Evolutionary conservation across 1,140 invertebrate genomes (phyloP).

Genomic region (Rhynchophorus ferrugineus): DNA sequence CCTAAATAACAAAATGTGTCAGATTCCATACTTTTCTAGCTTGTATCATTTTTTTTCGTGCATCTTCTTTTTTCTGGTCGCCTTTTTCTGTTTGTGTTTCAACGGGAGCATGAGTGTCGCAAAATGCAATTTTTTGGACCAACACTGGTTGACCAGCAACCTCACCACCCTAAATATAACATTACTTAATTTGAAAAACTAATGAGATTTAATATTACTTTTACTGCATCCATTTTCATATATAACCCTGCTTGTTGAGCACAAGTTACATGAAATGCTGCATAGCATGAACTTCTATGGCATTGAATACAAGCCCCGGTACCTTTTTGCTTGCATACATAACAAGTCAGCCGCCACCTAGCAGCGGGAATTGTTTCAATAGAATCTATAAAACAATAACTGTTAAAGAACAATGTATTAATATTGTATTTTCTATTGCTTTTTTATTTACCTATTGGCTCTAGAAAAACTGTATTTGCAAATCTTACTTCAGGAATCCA

Average conservation of each 20-base stretch:
- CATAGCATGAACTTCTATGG: constrained; percentile 92
- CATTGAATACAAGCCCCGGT: constrained; percentile 98
- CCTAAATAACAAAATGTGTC: neutral
- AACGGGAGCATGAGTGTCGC: constrained; percentile 85
- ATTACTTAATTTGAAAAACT: neutral
- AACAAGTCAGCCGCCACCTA: constrained; percentile 91
- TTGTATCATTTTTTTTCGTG: constrained; percentile 64
- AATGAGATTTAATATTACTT: constrained; percentile 35
- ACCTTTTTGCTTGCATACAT: constrained; percentile 90
- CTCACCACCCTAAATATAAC: constrained; percentile 42
- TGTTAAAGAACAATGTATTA: neutral
- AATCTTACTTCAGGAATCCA: constrained; percentile 99
- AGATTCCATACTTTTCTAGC: constrained; percentile 50
- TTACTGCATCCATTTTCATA: constrained; percentile 94
- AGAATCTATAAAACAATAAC: constrained; percentile 53
- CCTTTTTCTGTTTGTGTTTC: constrained; percentile 59
- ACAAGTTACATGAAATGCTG: constrained; percentile 97
- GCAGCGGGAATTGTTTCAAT: constrained; percentile 93
- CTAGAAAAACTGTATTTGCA: constrained; percentile 94
- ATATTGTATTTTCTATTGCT: neutral
- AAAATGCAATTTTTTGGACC: constrained; percentile 93
- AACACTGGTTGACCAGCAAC: constrained; percentile 55
- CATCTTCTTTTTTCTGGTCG: constrained; percentile 44
- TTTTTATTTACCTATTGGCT: constrained; percentile 69
- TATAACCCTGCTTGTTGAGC: constrained; percentile 91